Evolutionary conservation across 2,113 vertebrate species (phyloP), one percentile per base, ranked within the genome.

Genomic region (Furnarius figulus): DNA sequence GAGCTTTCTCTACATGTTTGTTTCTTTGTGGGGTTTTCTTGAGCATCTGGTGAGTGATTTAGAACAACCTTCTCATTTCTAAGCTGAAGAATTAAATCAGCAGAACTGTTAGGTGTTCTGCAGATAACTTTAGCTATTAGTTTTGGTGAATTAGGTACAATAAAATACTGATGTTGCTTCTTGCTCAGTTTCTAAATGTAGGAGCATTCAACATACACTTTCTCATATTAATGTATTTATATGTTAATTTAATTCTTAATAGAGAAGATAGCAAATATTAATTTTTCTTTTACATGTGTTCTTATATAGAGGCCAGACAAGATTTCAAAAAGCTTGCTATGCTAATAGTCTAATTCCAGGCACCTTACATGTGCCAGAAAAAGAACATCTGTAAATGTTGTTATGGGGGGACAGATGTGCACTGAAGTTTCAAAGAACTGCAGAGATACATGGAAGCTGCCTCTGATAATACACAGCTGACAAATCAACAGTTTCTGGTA

Each of bases 371-470:
- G 5, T 39, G 33, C 50, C 75, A 82, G 76, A 46, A 81, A 31
- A 42, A 56, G 40, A 83, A 70, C 85, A 88, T 96, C 95, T 96
- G 85, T 88, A 88, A 90, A 71, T 76, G 84, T 44, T 96, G 63
- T 93, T 86, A 52, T 2, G 2, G 39, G n/a, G 52, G 86, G 85
- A 46, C 44, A 92, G 92, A 94, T 78, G 75, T 77, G 52, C 72
- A 65, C 8, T 56, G 82, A 74, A 31, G 63, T 90, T 94, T 79
- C 84, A 89, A 68, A 95, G 78, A 58, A 37, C 70, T 89, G 84
- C 37, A 85, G 58, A 91, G 40, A 40, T 74, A 79, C 31, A 49
- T 79, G 62, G 81, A 78, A 89, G 40, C 86, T 81, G 76, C 80
- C 56, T 65, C 68, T 87, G 87, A 68, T 87, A 82, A 63, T 46